phyloP scores from a whole-genome alignment of 2,797 vertebrate species.

The Anabacerthia variegaticeps region DNA sequence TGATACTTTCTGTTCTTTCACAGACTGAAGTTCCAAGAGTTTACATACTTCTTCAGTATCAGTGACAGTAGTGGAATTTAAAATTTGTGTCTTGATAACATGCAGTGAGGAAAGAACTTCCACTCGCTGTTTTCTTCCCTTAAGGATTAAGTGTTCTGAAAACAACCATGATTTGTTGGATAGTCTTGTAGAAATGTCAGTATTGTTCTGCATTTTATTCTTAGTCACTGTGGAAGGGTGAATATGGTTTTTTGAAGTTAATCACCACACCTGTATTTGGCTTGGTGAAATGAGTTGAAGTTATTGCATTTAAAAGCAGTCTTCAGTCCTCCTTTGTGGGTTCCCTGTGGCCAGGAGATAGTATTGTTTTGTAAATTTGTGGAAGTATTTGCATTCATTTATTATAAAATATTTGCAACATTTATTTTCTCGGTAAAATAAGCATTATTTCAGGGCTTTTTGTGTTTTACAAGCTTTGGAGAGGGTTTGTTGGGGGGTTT shows the following conservation, averaged over 20 bases:
- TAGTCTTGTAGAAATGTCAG: neutral
- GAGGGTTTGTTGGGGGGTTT: neutral
- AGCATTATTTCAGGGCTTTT: neutral
- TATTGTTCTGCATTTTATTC: neutral
- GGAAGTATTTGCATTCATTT: neutral
- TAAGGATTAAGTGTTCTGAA: constrained; percentile 15
- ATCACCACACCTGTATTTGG: neutral
- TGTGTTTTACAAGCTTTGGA: neutral
- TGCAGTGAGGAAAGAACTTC: neutral
- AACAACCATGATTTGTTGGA: neutral
- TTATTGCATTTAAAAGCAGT: neutral
- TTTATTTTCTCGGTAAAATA: neutral
- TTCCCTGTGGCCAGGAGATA: neutral
- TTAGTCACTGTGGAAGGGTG: neutral
- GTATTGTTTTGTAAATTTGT: neutral
- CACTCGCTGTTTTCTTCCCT: neutral
- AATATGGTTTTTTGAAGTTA: neutral
- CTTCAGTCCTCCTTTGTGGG: neutral
- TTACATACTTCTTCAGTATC: neutral
- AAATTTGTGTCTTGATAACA: neutral
- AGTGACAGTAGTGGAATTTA: neutral
- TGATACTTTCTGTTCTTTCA: neutral
- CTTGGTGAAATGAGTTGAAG: neutral
- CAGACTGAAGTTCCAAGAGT: neutral
- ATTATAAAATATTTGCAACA: neutral